These are phyloP conservation scores for Cyphomyrmex costatus DNA, from an alignment of 1,140 invertebrate genomes.

Conservation along the genomic window DNA sequence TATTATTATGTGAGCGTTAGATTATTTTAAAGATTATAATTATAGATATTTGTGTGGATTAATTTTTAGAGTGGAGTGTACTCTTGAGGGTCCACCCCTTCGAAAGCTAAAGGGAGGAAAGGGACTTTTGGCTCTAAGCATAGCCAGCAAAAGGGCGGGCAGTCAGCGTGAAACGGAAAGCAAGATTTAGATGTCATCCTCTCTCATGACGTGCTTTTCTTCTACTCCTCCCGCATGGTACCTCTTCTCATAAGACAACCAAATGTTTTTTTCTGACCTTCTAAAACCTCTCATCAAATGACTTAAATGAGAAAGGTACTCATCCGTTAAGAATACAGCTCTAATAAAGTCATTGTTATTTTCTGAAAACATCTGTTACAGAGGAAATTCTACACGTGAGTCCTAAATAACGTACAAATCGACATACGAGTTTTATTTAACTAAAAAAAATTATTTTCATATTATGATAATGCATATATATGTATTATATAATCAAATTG, in stretches of 20 bases:
- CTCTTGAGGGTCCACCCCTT: constrained; percentile 71
- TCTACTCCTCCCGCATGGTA: constrained; percentile 57
- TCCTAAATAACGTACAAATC: background rate
- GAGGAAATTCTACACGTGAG: background rate
- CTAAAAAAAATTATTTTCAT: background rate
- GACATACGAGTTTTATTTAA: background rate
- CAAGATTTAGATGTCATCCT: constrained; percentile 86
- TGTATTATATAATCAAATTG: background rate
- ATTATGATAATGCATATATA: background rate
- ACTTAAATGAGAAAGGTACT: constrained; percentile 7
- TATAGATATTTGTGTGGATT: background rate
- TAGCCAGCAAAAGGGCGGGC: constrained; percentile 84
- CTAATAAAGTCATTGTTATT: constrained; percentile 20
- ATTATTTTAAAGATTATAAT: background rate
- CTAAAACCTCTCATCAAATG: constrained; percentile 56
- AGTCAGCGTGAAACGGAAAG: constrained; percentile 84
- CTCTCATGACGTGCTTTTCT: constrained; percentile 78
- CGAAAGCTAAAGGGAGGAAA: constrained; percentile 56
- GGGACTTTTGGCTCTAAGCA: constrained; percentile 74
- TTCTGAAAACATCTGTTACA: background rate
- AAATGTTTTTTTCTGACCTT: constrained; percentile 55
- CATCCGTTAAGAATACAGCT: background rate
- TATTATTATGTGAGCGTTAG: background rate
- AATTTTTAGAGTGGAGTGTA: constrained; percentile 71
- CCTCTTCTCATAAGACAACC: constrained; percentile 67